These are phyloP conservation scores for Loriculus beryllinus DNA, from an alignment of 2,797 vertebrate genomes.

Conservation along the genomic window DNA sequence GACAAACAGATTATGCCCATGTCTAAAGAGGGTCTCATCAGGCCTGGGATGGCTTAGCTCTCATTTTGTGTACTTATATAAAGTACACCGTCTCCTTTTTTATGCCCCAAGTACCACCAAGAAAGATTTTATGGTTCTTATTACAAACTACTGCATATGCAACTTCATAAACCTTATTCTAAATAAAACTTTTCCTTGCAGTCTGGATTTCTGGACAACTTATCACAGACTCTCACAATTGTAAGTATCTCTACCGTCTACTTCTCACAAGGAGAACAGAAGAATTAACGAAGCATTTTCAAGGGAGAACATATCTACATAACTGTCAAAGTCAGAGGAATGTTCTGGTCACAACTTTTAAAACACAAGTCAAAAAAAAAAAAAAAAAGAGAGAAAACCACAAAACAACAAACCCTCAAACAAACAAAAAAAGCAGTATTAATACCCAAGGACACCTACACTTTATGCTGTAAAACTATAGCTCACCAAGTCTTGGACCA, in stretches of 20 bases:
- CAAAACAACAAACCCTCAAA: background rate
- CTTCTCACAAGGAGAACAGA: background rate
- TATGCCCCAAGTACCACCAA: background rate
- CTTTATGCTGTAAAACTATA: background rate
- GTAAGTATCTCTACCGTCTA: background rate
- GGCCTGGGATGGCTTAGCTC: background rate
- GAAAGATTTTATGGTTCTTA: background rate
- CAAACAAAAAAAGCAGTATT: background rate
- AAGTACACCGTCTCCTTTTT: background rate
- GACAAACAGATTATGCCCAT: background rate
- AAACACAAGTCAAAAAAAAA: background rate
- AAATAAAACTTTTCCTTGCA: background rate
- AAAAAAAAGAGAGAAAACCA: background rate
- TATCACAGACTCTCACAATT: background rate
- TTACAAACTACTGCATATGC: background rate
- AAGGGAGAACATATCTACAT: background rate
- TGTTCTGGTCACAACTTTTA: background rate
- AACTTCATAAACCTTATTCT: background rate
- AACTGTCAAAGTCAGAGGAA: background rate
- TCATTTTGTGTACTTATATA: background rate
- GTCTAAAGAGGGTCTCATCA: background rate
- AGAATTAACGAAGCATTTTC: background rate
- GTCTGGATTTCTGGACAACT: background rate
- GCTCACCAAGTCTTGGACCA: rapidly evolving
- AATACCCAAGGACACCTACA: background rate